Conservation (phyloP, 1,140 invertebrate genomes). For the Lordiphosa stackelbergi region DNA sequence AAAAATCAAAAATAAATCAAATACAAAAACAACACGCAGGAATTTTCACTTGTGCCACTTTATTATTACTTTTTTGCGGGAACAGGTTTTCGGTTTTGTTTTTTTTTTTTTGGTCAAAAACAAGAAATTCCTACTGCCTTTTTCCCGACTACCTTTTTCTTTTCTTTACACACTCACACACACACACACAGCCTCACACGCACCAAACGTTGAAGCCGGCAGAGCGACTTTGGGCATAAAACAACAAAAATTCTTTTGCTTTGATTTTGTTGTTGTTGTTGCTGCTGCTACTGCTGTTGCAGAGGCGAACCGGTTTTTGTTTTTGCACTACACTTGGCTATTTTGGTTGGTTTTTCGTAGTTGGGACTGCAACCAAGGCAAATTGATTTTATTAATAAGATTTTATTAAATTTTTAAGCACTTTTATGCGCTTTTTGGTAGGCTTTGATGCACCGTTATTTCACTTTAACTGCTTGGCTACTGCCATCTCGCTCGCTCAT, state of each 20-base stretch:
- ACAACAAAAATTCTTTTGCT: conserved; percentile 70
- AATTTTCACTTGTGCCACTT: conserved; percentile 75
- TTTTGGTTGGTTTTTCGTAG: conserved; percentile 5
- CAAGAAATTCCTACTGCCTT: conserved; percentile 52
- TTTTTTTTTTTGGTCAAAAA: conserved; percentile 34
- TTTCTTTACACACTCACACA: conserved; percentile 29
- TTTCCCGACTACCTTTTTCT: conserved; percentile 51
- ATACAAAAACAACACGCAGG: conserved; percentile 47
- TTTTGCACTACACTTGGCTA: conserved; percentile 63
- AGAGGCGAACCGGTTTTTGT: conserved; percentile 68
- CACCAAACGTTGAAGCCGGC: conserved; percentile 23
- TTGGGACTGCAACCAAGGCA: too few species aligned
- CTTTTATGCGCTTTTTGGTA: too few species aligned
- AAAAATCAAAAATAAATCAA: conserved; percentile 47
- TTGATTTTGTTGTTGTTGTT: conserved; percentile 32
- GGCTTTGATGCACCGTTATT: too few species aligned
- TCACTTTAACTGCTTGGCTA: too few species aligned
- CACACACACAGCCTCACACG: conserved; percentile 36
- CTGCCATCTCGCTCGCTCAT: too few species aligned
- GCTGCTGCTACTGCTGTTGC: conserved; percentile 36
- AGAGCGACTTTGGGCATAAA: conserved; percentile 33
- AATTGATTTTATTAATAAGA: too few species aligned
- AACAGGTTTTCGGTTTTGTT: conserved; percentile 18
- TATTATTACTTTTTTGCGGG: conserved; percentile 28
- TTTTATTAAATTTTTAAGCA: too few species aligned